These are phyloP conservation scores for Littorina saxatilis DNA, from an alignment of 1,140 invertebrate genomes.

Conservation along the genomic window DNA sequence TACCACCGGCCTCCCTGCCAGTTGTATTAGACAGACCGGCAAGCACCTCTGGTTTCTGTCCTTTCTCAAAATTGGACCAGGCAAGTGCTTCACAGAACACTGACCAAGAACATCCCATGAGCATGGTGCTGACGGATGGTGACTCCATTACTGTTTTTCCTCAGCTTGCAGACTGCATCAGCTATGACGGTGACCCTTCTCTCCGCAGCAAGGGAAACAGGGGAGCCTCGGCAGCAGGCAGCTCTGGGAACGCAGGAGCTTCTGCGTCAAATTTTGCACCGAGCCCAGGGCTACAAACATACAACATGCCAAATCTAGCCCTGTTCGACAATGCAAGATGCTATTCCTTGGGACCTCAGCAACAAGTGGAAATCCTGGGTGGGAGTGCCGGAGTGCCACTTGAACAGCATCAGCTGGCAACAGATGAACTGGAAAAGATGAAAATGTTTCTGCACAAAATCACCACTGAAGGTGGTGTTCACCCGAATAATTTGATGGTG, in stretches of 20 bases:
- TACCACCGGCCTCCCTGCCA: background rate
- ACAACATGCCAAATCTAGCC: background rate
- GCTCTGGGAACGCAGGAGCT: background rate
- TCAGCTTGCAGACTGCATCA: background rate
- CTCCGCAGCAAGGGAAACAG: background rate
- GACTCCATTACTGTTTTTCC: background rate
- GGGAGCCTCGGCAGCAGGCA: background rate
- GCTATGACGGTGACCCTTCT: slow-evolving; percentile 1
- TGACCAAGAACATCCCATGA: background rate
- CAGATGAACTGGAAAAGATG: slow-evolving; percentile 20
- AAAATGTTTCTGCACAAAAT: slow-evolving; percentile 10
- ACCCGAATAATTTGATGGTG: background rate
- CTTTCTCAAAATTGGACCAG: background rate
- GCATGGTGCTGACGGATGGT: background rate
- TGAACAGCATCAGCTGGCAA: slow-evolving; percentile 6
- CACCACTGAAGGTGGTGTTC: background rate
- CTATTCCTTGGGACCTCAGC: background rate
- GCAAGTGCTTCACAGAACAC: no score
- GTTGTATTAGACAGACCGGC: background rate
- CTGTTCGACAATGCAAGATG: background rate
- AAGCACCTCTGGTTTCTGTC: no score
- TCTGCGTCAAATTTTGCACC: background rate
- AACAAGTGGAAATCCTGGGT: background rate
- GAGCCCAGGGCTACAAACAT: background rate
- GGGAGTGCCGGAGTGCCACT: background rate